Evolutionary conservation across 2,888 invertebrate species (phyloP).

Genomic region (Thecocarcelia acutangulata): DNA sequence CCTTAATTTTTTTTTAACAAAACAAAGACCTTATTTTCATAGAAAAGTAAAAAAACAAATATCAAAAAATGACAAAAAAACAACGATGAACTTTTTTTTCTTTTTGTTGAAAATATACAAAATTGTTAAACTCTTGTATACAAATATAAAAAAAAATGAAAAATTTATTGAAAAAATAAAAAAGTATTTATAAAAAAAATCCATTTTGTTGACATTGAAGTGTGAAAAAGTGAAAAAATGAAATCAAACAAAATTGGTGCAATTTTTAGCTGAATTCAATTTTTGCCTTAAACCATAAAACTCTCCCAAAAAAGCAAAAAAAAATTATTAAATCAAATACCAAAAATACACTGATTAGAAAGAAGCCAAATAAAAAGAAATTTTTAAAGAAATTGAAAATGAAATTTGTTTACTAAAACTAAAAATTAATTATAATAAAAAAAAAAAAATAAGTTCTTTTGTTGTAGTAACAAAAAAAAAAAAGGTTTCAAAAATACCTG

Average conservation of each 20-base stretch:
- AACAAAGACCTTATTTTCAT: constrained; percentile 69
- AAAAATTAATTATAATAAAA: constrained; percentile 22
- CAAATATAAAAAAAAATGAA: constrained; percentile 53
- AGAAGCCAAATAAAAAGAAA: constrained; percentile 57
- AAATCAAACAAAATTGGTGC: constrained; percentile 67
- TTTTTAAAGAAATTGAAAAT: constrained; percentile 32
- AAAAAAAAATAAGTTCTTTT: constrained; percentile 37
- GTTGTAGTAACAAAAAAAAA: constrained; percentile 70
- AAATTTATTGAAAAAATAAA: constrained; percentile 16
- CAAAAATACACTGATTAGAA: constrained; percentile 51
- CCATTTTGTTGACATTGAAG: constrained; percentile 67
- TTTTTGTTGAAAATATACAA: constrained; percentile 70
- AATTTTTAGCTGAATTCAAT: constrained; percentile 70
- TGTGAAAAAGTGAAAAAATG: constrained; percentile 42
- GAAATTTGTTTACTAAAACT: constrained; percentile 23
- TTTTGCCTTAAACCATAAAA: constrained; percentile 67
- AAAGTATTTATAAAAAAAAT: constrained; percentile 48
- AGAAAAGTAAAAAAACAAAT: constrained; percentile 49
- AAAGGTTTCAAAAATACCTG: constrained; percentile 79
- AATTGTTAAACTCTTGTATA: constrained; percentile 69
- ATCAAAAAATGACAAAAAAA: constrained; percentile 43
- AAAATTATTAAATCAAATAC: constrained; percentile 30
- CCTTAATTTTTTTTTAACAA: constrained; percentile 44
- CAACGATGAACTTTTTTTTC: constrained; percentile 67
- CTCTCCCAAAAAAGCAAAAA: constrained; percentile 30